A percentile compares a stretch with the other conserved stretches of the same genome.
Evolutionary conservation across 53 echinoderm and acorn worm genomes (phyloP).

Genomic region (Temnopleurus reevesii): DNA sequence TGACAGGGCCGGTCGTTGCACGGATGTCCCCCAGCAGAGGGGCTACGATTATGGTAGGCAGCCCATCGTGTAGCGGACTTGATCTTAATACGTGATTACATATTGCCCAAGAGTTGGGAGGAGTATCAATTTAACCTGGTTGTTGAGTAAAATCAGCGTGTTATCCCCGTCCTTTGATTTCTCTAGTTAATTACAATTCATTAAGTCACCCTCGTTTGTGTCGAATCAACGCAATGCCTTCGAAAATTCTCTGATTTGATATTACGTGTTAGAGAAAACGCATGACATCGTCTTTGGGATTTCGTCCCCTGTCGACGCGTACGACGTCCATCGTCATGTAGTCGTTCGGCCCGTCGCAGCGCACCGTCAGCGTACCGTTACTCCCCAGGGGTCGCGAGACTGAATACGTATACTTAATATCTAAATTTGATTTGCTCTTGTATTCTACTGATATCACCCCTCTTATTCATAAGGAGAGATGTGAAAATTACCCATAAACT

Average conservation of each 20-base stretch:
- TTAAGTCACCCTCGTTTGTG: slow-evolving; percentile 15
- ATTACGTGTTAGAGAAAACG: too few relatives aligned
- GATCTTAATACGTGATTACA: neutral
- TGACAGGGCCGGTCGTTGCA: neutral
- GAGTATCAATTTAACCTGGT: slow-evolving; percentile 14
- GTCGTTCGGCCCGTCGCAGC: neutral
- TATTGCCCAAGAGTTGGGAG: neutral
- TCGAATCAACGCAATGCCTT: neutral
- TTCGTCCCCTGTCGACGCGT: neutral
- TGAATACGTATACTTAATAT: slow-evolving; percentile 11
- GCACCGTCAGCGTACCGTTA: neutral
- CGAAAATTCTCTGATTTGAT: neutral
- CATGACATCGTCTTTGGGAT: too few relatives aligned
- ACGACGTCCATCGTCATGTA: neutral
- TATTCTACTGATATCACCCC: neutral
- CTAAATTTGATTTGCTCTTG: slow-evolving; percentile 48
- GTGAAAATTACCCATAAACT: slow-evolving; percentile 57
- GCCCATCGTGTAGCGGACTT: neutral
- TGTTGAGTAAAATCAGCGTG: slow-evolving; percentile 30
- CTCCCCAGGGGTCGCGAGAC: slow-evolving; percentile 23
- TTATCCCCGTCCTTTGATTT: slow-evolving; percentile 15
- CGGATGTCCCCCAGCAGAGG: neutral
- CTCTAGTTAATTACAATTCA: slow-evolving; percentile 32
- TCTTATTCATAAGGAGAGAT: neutral
- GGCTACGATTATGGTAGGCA: neutral